These are phyloP conservation scores for Pachyrhynchus sulphureomaculatus DNA, from an alignment of 1,140 invertebrate genomes.

Conservation along the genomic window DNA sequence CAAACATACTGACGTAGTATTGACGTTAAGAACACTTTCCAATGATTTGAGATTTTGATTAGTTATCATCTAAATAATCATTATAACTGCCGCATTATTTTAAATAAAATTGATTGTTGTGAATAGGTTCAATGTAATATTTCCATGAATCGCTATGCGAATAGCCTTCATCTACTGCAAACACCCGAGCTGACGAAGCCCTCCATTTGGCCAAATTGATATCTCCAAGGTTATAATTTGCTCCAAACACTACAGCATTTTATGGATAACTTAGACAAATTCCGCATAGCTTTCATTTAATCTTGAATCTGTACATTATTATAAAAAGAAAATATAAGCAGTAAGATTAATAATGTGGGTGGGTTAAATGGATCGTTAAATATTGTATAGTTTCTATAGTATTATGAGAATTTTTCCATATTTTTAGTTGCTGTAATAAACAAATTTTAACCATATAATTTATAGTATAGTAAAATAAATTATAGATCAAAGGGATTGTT, in stretches of 20 bases:
- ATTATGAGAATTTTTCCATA: too few relatives aligned
- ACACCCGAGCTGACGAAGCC: conserved; percentile 67
- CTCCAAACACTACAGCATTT: conserved; percentile 59
- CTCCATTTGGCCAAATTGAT: conserved; percentile 70
- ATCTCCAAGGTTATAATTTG: conserved; percentile 61
- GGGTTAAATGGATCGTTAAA: too few relatives aligned
- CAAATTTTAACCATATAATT: too few relatives aligned
- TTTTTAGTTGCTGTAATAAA: too few relatives aligned
- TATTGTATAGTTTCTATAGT: too few relatives aligned
- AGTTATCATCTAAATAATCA: conserved; percentile 54
- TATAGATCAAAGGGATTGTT: too few relatives aligned
- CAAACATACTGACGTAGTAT: neutral
- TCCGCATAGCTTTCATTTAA: conserved; percentile 61
- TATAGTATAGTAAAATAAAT: too few relatives aligned
- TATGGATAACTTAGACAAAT: conserved; percentile 65
- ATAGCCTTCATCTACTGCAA: conserved; percentile 48
- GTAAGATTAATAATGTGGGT: too few relatives aligned
- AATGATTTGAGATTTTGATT: conserved; percentile 49
- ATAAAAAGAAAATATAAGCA: too few relatives aligned
- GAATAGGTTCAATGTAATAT: conserved; percentile 41
- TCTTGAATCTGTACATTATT: conserved; percentile 46
- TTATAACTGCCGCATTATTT: conserved; percentile 58
- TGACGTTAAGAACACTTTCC: neutral
- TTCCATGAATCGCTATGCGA: conserved; percentile 59
- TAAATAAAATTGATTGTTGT: conserved; percentile 50